A percentile compares a stretch with the other conserved stretches of the same genome.
Evolutionary conservation across 2,797 vertebrate genomes (phyloP).

Genomic region (Xyrichtys novacula): DNA sequence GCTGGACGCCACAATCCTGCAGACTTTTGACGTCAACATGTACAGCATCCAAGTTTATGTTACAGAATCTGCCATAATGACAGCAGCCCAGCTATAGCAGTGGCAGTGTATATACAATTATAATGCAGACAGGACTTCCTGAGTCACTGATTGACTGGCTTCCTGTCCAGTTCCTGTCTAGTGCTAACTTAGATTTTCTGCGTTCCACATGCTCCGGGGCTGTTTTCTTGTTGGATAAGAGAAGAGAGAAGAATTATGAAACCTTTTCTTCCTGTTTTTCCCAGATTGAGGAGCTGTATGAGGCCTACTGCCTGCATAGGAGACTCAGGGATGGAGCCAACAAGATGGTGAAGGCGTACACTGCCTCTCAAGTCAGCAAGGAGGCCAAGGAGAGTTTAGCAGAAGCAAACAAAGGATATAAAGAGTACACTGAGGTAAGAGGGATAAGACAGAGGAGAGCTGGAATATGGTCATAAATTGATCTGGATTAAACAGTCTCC

Average conservation of each 20-base stretch:
- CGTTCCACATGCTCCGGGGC: background rate
- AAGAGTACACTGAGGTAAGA: constrained; percentile 95
- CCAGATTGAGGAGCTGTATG: constrained; percentile 96
- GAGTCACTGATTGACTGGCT: background rate
- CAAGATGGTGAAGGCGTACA: constrained; percentile 96
- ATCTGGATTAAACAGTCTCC: background rate
- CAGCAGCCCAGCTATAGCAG: background rate
- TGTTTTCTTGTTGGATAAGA: background rate
- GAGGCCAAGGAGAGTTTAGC: constrained; percentile 94
- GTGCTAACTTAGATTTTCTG: background rate
- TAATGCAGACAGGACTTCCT: background rate
- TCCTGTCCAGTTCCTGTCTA: background rate
- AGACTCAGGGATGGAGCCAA: constrained; percentile 93
- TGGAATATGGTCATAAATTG: background rate
- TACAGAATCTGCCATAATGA: background rate
- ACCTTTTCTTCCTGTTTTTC: constrained; percentile 5
- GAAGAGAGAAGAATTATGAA: background rate
- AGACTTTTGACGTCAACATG: background rate
- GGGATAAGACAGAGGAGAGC: background rate
- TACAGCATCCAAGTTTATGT: background rate
- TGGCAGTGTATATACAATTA: background rate
- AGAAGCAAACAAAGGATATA: constrained; percentile 94
- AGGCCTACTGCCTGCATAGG: constrained; percentile 94
- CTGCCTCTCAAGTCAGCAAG: constrained; percentile 88
- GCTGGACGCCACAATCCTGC: background rate